These are phyloP conservation scores for Plagodis pulveraria DNA, from an alignment of 2,888 invertebrate genomes.

Conservation along the genomic window DNA sequence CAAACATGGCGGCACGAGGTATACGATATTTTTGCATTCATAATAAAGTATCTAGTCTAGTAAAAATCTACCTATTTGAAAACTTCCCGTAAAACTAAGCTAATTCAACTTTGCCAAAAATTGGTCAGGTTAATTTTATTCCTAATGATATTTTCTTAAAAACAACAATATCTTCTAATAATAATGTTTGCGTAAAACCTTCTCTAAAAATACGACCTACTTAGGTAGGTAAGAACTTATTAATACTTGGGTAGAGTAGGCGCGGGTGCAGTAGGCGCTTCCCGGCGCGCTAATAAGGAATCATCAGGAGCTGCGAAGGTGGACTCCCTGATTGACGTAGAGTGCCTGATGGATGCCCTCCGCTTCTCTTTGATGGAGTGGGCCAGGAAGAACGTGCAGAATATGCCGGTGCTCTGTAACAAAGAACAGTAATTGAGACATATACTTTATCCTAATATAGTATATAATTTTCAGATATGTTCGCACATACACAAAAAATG, in stretches of 20 bases:
- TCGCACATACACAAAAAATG: background rate
- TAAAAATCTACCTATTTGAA: too few relatives aligned
- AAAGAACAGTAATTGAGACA: conserved; percentile 34
- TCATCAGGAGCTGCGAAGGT: conserved; percentile 72
- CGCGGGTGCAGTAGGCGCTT: conserved; percentile 65
- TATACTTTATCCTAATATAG: too few relatives aligned
- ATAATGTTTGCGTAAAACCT: background rate
- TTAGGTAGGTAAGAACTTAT: conserved; percentile 10
- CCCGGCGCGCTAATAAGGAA: conserved; percentile 55
- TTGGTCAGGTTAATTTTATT: too few relatives aligned
- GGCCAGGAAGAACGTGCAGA: conserved; percentile 82
- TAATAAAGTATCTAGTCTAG: too few relatives aligned
- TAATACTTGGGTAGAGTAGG: conserved; percentile 77
- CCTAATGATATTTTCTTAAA: too few relatives aligned
- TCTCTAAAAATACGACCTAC: conserved; percentile 2
- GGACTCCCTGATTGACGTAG: conserved; percentile 62
- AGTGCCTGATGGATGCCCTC: conserved; percentile 77
- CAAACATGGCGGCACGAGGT: too few relatives aligned
- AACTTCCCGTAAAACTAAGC: too few relatives aligned
- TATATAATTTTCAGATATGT: background rate
- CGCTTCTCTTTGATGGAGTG: conserved; percentile 77
- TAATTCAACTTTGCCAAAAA: too few relatives aligned
- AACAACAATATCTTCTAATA: too few relatives aligned
- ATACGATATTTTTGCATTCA: too few relatives aligned
- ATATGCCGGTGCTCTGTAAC: conserved; percentile 78